Conservation (phyloP, 2,888 invertebrate genomes). For the Standfussiana lucernea region DNA sequence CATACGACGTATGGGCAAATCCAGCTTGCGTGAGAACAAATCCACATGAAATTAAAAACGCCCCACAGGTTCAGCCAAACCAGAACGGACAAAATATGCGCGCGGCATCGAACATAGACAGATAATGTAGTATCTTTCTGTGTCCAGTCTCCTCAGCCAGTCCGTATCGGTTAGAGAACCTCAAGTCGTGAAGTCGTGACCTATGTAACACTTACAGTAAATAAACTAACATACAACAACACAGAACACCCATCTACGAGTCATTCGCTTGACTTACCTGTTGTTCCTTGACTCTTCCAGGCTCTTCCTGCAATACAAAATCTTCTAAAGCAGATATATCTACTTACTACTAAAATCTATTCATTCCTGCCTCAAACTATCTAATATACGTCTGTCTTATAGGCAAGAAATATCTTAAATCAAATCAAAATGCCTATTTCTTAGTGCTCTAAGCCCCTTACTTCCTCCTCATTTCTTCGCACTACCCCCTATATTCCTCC, state of each 20-base stretch:
- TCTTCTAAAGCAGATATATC: constrained; percentile 9
- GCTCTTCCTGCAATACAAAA: constrained; percentile 8
- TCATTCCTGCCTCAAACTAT: not conserved
- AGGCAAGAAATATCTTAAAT: not conserved
- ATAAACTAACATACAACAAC: constrained; percentile 9
- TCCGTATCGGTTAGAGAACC: not conserved
- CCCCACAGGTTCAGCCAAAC: not conserved
- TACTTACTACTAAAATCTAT: not conserved
- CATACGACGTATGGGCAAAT: not conserved
- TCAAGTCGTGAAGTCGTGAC: not conserved
- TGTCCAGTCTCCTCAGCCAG: not conserved
- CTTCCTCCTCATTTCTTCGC: not conserved
- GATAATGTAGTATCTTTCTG: not conserved
- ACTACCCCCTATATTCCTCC: not conserved
- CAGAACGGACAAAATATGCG: not conserved
- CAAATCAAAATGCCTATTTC: not conserved
- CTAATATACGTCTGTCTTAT: not conserved
- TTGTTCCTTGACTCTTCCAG: not conserved
- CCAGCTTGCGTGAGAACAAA: not conserved
- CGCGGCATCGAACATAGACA: not conserved
- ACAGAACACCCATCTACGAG: not conserved
- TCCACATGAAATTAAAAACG: not conserved
- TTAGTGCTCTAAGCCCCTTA: not conserved
- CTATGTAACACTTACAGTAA: not conserved
- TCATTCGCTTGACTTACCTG: constrained; percentile 4